Conservation (phyloP, 1,140 invertebrate species). For the Dysdera silvatica region DNA sequence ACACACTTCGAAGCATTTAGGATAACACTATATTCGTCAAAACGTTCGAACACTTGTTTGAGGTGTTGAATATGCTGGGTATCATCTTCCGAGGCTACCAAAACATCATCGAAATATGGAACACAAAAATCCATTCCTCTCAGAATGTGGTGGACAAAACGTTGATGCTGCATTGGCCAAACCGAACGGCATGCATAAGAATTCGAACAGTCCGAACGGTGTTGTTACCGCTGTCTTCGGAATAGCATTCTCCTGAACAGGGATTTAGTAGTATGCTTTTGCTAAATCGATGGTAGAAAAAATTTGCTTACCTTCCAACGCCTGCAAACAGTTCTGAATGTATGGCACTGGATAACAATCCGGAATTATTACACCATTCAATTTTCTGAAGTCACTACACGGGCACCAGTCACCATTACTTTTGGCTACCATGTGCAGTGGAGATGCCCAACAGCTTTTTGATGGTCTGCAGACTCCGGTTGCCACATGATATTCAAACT, state of each 20-base stretch:
- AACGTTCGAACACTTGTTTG: conserved; percentile 37
- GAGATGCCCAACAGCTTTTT: conserved; percentile 29
- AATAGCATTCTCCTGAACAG: conserved; percentile 3
- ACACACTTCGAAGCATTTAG: conserved; percentile 36
- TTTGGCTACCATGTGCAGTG: conserved; percentile 35
- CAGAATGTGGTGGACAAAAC: conserved; percentile 23
- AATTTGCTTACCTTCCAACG: conserved; percentile 10
- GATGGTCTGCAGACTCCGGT: conserved; percentile 28
- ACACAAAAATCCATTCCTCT: background rate
- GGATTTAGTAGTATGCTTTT: conserved; percentile 24
- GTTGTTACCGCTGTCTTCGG: conserved; percentile 26
- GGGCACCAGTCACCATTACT: conserved; percentile 12
- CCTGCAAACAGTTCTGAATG: conserved; percentile 5
- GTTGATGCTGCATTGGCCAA: conserved; percentile 24
- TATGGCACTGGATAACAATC: conserved; percentile 29
- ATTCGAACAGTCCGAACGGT: conserved; percentile 28
- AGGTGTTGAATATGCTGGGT: conserved; percentile 42
- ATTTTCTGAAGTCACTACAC: conserved; percentile 15
- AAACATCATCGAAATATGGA: conserved; percentile 34
- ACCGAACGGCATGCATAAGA: conserved; percentile 19
- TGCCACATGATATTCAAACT: conserved; percentile 17
- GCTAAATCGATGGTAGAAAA: conserved; percentile 18
- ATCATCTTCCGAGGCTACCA: conserved; percentile 41
- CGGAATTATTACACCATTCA: conserved; percentile 13
- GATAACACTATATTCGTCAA: conserved; percentile 38